A percentile compares a stretch with the other conserved stretches of the same genome.
Conservation (phyloP, 2,113 vertebrate genomes). For the Indicator maculatus region DNA sequence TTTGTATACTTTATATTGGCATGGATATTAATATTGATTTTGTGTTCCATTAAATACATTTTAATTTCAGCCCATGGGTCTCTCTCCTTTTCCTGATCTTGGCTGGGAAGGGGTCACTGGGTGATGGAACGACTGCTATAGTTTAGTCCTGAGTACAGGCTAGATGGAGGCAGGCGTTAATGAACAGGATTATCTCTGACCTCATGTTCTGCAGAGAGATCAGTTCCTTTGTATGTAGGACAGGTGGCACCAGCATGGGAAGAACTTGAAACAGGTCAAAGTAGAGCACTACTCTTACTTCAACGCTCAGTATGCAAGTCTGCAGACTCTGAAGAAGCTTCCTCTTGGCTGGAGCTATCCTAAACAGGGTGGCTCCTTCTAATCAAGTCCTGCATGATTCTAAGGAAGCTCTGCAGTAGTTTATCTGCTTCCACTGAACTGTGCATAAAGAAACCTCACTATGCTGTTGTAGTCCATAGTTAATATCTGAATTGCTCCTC, state of each 20-base stretch:
- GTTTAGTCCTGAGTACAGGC: too few species aligned
- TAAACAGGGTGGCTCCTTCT: fast-evolving
- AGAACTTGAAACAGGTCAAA: not conserved
- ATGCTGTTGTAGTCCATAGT: not conserved
- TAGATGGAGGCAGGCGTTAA: not conserved
- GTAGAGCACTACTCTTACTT: not conserved
- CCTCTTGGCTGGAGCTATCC: not conserved
- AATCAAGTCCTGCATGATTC: not conserved
- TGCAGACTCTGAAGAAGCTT: not conserved
- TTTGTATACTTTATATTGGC: too few species aligned
- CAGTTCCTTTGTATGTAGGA: not conserved
- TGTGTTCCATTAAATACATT: too few species aligned
- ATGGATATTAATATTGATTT: too few species aligned
- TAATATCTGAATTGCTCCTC: not conserved
- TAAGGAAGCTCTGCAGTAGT: not conserved
- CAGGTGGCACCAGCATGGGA: not conserved
- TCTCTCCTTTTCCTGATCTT: too few species aligned
- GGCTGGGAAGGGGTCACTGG: too few species aligned
- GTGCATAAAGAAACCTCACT: not conserved
- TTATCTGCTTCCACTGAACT: not conserved
- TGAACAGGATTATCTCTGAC: not conserved
- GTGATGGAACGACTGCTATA: too few species aligned
- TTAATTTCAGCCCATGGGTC: too few species aligned
- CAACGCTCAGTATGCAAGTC: not conserved
- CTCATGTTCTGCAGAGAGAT: not conserved